Conservation (phyloP, 2,797 vertebrate genomes). For the Chiroxiphia lanceolata region DNA sequence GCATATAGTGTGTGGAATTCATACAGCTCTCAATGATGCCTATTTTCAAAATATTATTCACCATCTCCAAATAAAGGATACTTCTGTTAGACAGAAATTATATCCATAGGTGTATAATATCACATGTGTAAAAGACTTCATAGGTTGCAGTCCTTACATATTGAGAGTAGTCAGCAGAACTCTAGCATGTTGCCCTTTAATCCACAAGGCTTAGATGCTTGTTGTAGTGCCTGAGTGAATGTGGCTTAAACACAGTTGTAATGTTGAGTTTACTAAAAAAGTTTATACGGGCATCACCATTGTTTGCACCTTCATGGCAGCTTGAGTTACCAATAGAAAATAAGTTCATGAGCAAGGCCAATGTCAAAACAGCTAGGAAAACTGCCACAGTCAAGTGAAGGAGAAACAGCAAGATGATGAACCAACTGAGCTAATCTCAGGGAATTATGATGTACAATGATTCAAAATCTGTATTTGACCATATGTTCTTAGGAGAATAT, state of each 20-base stretch:
- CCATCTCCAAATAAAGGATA: neutral
- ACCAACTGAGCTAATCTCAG: neutral
- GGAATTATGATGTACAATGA: neutral
- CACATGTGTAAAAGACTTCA: neutral
- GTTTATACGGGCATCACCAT: neutral
- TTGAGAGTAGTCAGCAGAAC: neutral
- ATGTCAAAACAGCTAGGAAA: neutral
- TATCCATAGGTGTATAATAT: neutral
- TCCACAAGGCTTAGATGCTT: neutral
- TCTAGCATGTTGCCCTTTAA: neutral
- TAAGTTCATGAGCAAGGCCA: neutral
- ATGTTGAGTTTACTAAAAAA: neutral
- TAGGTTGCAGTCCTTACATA: neutral
- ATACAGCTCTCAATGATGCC: neutral
- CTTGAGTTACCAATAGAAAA: neutral
- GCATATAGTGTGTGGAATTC: neutral
- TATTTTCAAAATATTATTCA: neutral
- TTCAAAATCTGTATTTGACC: neutral
- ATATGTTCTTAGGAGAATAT: neutral
- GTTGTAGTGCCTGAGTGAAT: neutral
- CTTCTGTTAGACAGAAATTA: neutral
- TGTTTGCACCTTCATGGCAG: neutral
- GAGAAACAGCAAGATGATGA: neutral
- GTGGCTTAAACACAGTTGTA: neutral
- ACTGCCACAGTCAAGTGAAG: neutral